Percentiles rank a stretch among this genome's conserved stretches.
Evolutionary conservation across 2,113 vertebrate genomes (phyloP).

Genomic region (Platichthys stellatus): DNA sequence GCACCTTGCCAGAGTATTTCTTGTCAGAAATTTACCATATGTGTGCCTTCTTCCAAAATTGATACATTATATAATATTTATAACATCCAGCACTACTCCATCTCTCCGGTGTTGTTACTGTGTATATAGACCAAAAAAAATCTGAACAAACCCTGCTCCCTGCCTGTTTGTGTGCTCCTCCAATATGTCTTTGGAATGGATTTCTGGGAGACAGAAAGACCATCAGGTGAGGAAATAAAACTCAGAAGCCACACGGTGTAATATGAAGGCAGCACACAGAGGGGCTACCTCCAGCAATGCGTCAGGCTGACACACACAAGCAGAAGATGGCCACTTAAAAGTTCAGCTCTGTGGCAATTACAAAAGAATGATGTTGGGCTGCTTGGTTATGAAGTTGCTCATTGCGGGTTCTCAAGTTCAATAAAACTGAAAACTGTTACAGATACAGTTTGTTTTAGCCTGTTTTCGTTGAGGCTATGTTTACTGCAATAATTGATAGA

Average conservation of each 20-base stretch:
- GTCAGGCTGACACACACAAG: slow-evolving; percentile 68
- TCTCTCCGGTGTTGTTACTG: slow-evolving; percentile 5
- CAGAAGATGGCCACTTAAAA: slow-evolving; percentile 71
- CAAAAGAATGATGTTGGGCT: background rate
- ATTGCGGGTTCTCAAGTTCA: background rate
- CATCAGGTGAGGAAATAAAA: slow-evolving; percentile 44
- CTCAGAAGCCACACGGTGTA: slow-evolving; percentile 39
- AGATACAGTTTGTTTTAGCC: no score
- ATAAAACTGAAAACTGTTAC: background rate
- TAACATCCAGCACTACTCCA: background rate
- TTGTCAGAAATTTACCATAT: slow-evolving; percentile 49
- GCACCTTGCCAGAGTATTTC: slow-evolving; percentile 45
- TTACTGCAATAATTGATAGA: background rate
- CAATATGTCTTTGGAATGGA: slow-evolving; percentile 44
- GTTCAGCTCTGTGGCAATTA: slow-evolving; percentile 60
- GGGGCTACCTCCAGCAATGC: slow-evolving; percentile 53
- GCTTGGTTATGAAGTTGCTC: background rate
- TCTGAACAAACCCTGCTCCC: slow-evolving; percentile 3
- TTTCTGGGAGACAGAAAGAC: slow-evolving; percentile 45
- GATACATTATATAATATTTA: slow-evolving; percentile 40
- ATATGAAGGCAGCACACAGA: slow-evolving; percentile 66
- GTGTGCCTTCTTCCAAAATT: slow-evolving; percentile 28
- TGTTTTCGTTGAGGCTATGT: background rate
- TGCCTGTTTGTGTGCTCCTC: slow-evolving; percentile 9
- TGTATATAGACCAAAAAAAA: slow-evolving; percentile 18